Conservation (phyloP, 2,888 invertebrate genomes). For the Dasysyrphus tricinctus region DNA sequence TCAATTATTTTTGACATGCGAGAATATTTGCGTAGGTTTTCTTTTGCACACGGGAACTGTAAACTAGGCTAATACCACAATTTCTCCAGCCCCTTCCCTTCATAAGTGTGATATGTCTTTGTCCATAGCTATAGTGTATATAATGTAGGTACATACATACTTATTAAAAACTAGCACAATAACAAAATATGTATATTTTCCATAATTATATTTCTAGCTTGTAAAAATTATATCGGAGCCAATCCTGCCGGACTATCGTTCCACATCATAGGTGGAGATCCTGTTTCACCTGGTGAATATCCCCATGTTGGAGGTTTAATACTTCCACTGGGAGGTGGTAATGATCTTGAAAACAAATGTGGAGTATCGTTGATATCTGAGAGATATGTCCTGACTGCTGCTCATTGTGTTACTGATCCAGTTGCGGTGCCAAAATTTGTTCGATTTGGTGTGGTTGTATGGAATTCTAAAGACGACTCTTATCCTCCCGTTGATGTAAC, state of each 20-base stretch:
- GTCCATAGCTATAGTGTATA: too few species aligned
- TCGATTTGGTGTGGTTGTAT: constrained; percentile 63
- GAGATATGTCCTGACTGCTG: constrained; percentile 69
- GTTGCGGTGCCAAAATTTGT: constrained; percentile 43
- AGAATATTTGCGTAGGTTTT: too few species aligned
- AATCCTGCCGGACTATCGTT: constrained; percentile 40
- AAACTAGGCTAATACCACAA: too few species aligned
- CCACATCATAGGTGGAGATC: constrained; percentile 75
- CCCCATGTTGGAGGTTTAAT: constrained; percentile 76
- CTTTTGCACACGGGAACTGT: too few species aligned
- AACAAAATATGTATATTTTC: not conserved
- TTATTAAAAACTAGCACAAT: too few species aligned
- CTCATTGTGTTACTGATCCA: constrained; percentile 67
- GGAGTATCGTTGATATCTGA: constrained; percentile 73
- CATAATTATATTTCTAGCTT: constrained; percentile 9
- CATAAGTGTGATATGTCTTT: too few species aligned
- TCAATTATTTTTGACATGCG: too few species aligned
- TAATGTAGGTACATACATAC: too few species aligned
- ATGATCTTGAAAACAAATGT: constrained; percentile 44
- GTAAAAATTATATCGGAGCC: constrained; percentile 24
- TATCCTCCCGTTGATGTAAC: constrained; percentile 38
- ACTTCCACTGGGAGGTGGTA: constrained; percentile 38
- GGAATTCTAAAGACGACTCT: constrained; percentile 24
- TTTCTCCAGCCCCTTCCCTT: too few species aligned
- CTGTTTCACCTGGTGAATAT: constrained; percentile 73